Percentiles rank a stretch among this genome's conserved stretches.
Conservation (phyloP, 2,888 invertebrate genomes). For the Iphiclides podalirius region DNA sequence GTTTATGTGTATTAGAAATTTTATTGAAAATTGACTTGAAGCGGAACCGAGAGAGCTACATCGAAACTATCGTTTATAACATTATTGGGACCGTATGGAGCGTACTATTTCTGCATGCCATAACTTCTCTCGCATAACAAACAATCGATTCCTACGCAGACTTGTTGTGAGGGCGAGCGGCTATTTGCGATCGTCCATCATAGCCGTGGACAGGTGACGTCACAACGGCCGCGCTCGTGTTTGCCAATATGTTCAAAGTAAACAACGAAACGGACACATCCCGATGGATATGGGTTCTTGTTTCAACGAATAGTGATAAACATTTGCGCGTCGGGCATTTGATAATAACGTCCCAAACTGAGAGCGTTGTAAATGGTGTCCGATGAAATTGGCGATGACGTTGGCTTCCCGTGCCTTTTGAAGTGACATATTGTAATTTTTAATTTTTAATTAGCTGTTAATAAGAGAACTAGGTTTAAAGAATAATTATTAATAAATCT, state of each 20-base stretch:
- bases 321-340: slow-evolving; percentile 2
- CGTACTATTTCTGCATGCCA: slow-evolving; percentile 1
- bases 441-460: too few species aligned
- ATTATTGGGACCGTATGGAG: neutral
- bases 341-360: neutral
- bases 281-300: slow-evolving; percentile 11
- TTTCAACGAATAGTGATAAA: slow-evolving; percentile 8
- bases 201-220: slow-evolving; percentile 17
- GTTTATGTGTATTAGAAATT: too few species aligned
- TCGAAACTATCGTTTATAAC: too few species aligned
- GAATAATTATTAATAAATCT: too few species aligned
- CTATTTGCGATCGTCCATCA: slow-evolving; percentile 16
- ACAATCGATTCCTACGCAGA: slow-evolving; percentile 2
- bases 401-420: neutral
- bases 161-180: neutral
- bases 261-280: slow-evolving; percentile 17
- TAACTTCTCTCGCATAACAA: neutral
- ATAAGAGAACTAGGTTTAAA: too few species aligned
- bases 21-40: too few species aligned
- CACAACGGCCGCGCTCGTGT: slow-evolving; percentile 9
- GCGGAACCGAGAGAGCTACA: too few species aligned
- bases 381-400: neutral
- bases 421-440: too few species aligned
- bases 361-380: neutral
- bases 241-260: slow-evolving; percentile 19